Conservation (phyloP, 2,113 vertebrate species). For the Mellivora capensis region DNA sequence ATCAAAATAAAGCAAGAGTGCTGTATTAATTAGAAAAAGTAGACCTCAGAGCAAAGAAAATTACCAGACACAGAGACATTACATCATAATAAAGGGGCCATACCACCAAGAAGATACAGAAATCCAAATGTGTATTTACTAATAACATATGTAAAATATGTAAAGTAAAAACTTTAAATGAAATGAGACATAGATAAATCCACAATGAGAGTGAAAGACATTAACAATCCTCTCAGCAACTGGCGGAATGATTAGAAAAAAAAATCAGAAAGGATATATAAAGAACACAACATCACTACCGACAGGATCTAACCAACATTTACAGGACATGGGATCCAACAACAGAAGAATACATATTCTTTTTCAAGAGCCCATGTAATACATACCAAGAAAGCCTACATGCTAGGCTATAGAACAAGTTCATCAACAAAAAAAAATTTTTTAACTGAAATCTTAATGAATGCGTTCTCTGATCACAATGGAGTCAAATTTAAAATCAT, state of each 20-base stretch:
- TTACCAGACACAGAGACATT: background rate
- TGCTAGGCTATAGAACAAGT: background rate
- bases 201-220: background rate
- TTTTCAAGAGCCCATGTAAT: background rate
- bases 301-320: background rate
- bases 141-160: background rate
- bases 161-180: background rate
- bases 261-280: constrained; percentile 1
- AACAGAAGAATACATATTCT: background rate
- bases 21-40: background rate
- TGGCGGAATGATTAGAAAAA: background rate
- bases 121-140: background rate
- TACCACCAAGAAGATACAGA: background rate
- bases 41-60: background rate
- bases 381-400: background rate
- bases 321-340: background rate
- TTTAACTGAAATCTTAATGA: background rate
- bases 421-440: background rate
- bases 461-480: background rate
- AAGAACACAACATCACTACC: constrained; percentile 6
- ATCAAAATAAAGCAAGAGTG: background rate
- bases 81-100: background rate
- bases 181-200: background rate
- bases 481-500: background rate
- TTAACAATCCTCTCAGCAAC: background rate